These are phyloP conservation scores for Seriola quinqueradiata DNA, from an alignment of 2,113 vertebrate genomes.

Conservation along the genomic window DNA sequence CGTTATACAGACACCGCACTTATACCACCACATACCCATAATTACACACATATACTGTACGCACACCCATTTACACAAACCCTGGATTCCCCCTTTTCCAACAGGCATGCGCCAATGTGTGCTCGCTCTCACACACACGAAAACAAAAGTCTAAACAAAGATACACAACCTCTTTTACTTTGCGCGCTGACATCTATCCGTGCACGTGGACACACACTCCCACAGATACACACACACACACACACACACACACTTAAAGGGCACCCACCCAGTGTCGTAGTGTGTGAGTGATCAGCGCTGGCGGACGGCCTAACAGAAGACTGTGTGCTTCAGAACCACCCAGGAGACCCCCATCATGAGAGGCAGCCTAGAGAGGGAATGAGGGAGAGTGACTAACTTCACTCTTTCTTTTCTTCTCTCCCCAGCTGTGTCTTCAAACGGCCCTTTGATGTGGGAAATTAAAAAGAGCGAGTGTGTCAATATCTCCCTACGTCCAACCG, in stretches of 20 bases:
- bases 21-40: slow-evolving; percentile 81
- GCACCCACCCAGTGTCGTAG: slow-evolving; percentile 52
- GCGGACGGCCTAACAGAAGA: slow-evolving; percentile 66
- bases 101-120: slow-evolving; percentile 50
- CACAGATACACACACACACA: slow-evolving; percentile 35
- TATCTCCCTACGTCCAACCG: slow-evolving; percentile 84
- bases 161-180: slow-evolving; percentile 44
- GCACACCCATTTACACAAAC: slow-evolving; percentile 81
- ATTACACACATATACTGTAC: slow-evolving; percentile 80
- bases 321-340: slow-evolving; percentile 77
- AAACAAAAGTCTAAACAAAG: slow-evolving; percentile 71
- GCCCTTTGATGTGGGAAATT: slow-evolving; percentile 88
- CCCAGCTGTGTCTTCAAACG: slow-evolving; percentile 90
- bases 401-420: slow-evolving; percentile 89
- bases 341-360: slow-evolving; percentile 86
- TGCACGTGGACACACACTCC: slow-evolving; percentile 30
- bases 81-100: slow-evolving; percentile 82
- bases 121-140: slow-evolving; percentile 53
- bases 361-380: slow-evolving; percentile 70
- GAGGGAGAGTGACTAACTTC: slow-evolving; percentile 89
- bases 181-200: slow-evolving; percentile 27
- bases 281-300: slow-evolving; percentile 66
- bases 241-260: slow-evolving; percentile 58
- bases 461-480: slow-evolving; percentile 87
- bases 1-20: slow-evolving; percentile 77